Evolutionary conservation across 2,113 vertebrate genomes (phyloP).

Genomic region (Syngnathus scovelli): DNA sequence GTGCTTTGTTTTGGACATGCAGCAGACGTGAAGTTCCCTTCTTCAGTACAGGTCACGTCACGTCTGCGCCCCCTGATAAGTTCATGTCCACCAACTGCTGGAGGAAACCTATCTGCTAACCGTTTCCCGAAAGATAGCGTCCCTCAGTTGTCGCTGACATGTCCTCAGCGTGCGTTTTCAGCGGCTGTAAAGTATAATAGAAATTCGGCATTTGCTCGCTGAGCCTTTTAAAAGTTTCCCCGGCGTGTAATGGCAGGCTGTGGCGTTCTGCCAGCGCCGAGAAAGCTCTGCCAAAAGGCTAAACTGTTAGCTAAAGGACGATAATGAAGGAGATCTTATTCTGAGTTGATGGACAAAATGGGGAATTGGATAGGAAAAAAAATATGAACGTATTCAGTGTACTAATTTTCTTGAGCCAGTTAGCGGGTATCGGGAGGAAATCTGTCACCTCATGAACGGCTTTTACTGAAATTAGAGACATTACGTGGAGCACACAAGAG

Average conservation of each 20-base stretch:
- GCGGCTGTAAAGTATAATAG: conserved; percentile 19
- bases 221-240: conserved; percentile 45
- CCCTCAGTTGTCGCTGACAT: conserved; percentile 42
- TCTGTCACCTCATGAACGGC: conserved; percentile 22
- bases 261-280: conserved; percentile 49
- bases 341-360: conserved; percentile 25
- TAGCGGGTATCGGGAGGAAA: conserved; percentile 18
- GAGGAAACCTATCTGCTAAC: conserved; percentile 50
- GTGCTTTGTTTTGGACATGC: conserved; percentile 16
- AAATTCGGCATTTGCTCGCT: conserved; percentile 41
- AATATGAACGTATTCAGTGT: not conserved
- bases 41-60: conserved; percentile 57
- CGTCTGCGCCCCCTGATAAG: conserved; percentile 68
- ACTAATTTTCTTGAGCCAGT: conserved; percentile 10
- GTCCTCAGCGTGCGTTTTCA: conserved; percentile 14
- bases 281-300: conserved; percentile 54
- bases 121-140: conserved; percentile 58
- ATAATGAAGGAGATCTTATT: conserved; percentile 49
- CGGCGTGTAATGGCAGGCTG: conserved; percentile 11
- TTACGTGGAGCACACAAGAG: conserved; percentile 62
- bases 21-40: conserved; percentile 57
- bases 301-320: conserved; percentile 58
- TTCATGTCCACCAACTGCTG: conserved; percentile 54
- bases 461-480: conserved; percentile 58
- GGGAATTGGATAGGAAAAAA: too few species aligned